Conservation (phyloP, 2,113 vertebrate species). For the Oryctolagus cuniculus region DNA sequence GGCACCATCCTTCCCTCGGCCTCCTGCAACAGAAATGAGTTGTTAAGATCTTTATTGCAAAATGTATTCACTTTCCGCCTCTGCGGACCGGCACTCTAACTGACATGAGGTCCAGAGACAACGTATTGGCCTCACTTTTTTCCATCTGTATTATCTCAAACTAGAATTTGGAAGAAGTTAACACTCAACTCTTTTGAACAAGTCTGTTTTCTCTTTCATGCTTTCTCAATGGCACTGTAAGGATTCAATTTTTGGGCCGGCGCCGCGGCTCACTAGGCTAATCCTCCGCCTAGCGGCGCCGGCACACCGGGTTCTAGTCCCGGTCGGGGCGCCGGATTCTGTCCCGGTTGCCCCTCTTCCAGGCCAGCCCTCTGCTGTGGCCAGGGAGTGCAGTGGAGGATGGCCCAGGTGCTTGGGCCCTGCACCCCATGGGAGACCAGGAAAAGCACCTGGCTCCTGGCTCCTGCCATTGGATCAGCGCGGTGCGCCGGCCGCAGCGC, state of each 20-base stretch:
- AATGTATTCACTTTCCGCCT: background rate
- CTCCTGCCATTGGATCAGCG: too few relatives aligned
- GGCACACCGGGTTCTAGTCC: too few relatives aligned
- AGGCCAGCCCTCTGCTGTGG: too few relatives aligned
- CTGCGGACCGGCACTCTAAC: background rate
- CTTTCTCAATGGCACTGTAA: background rate
- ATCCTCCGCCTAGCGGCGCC: too few relatives aligned
- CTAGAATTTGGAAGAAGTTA: background rate
- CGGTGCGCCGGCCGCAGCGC: too few relatives aligned
- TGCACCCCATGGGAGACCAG: too few relatives aligned
- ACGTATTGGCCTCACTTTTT: background rate
- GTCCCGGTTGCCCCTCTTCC: too few relatives aligned
- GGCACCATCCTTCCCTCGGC: constrained; percentile 95
- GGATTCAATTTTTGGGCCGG: constrained; percentile 9
- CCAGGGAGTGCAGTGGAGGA: too few relatives aligned
- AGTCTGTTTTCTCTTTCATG: background rate
- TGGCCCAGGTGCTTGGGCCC: too few relatives aligned
- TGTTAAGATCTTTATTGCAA: constrained; percentile 22
- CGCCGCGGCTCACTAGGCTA: too few relatives aligned
- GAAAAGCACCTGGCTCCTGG: too few relatives aligned
- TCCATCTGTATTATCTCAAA: background rate
- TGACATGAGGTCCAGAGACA: background rate
- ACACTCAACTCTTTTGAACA: background rate
- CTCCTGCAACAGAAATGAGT: constrained; percentile 88
- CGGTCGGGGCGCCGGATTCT: too few relatives aligned